Conservation (phyloP, 2,113 vertebrate genomes). For the Aldabrachelys gigantea region DNA sequence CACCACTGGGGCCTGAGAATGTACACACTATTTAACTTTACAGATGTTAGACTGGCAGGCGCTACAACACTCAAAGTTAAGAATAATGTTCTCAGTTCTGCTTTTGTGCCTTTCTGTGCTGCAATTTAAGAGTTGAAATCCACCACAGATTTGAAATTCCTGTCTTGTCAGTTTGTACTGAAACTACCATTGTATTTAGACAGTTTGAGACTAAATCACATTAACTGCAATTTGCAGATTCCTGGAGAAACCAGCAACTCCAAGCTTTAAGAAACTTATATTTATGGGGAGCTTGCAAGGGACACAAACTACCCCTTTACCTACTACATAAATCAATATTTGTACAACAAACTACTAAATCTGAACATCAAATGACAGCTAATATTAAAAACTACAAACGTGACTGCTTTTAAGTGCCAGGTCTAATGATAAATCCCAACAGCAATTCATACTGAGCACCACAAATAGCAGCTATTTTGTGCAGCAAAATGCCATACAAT, state of each 20-base stretch:
- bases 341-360: not conserved
- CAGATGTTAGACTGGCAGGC: not conserved
- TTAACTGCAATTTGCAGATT: constrained; percentile 12
- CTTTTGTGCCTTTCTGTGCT: not conserved
- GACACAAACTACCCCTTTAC: not conserved
- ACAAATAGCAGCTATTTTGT: constrained; percentile 66
- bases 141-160: not conserved
- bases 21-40: fast-evolving
- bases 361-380: not conserved
- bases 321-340: not conserved
- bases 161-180: not conserved
- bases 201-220: not conserved
- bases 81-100: fast-evolving
- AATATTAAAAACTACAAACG: not conserved
- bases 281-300: fast-evolving
- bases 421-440: not conserved
- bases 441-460: not conserved
- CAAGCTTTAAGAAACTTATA: not conserved
- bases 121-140: not conserved
- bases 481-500: constrained; percentile 23
- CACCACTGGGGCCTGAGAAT: not conserved
- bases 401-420: not conserved
- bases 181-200: not conserved
- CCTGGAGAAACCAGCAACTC: not conserved
- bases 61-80: not conserved